A percentile compares a stretch with the other conserved stretches of the same genome.
Evolutionary conservation across 2,888 invertebrate genomes (phyloP).

Genomic region (Fragum fragum): DNA sequence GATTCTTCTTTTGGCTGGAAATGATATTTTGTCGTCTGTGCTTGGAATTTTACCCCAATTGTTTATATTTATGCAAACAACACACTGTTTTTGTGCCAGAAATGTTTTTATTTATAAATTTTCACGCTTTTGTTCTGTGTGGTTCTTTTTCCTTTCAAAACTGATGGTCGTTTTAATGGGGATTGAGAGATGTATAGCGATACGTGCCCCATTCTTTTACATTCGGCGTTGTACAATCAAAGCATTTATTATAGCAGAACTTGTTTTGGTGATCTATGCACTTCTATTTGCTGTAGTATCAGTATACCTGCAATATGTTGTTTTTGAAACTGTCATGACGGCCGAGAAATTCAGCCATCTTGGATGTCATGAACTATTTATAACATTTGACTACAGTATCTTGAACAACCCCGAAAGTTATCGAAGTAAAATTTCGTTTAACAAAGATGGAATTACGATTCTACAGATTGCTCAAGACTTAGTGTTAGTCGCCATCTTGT

Average conservation of each 20-base stretch:
- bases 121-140: conserved; percentile 33
- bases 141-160: conserved; percentile 59
- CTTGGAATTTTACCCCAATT: conserved; percentile 55
- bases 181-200: conserved; percentile 61
- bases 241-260: conserved; percentile 35
- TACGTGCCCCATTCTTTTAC: conserved; percentile 67
- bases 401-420: not conserved
- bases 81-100: conserved; percentile 10
- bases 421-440: not conserved
- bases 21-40: conserved; percentile 42
- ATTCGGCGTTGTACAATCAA: conserved; percentile 50
- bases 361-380: conserved; percentile 34
- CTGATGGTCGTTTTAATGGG: conserved; percentile 65
- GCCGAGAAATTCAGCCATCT: not conserved
- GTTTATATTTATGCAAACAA: conserved; percentile 8
- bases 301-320: conserved; percentile 36
- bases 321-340: conserved; percentile 24
- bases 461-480: conserved; percentile 56
- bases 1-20: conserved; percentile 48
- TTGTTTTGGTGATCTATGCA: conserved; percentile 38
- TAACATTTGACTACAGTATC: conserved; percentile 44
- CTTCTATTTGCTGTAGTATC: conserved; percentile 38
- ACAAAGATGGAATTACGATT: conserved; percentile 16
- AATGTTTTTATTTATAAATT: conserved; percentile 35
- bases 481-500: conserved; percentile 46